Base-by-base conservation (phyloP, 2,113 vertebrate species). In the Balaeniceps rex region DNA sequence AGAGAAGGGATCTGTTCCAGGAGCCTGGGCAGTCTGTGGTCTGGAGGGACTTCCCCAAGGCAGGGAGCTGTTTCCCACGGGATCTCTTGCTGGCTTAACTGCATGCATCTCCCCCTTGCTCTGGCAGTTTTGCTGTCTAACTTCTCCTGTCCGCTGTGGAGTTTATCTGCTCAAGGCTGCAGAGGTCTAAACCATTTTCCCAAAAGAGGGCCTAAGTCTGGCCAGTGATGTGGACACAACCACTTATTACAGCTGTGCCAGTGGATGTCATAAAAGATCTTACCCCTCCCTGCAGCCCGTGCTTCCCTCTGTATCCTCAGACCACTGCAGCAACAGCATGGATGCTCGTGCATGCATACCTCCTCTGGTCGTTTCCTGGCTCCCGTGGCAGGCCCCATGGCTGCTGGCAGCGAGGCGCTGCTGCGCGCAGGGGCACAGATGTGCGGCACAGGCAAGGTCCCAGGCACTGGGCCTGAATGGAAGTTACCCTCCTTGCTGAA, bases 361-460 rank as follows among this genome's bases (percentile, higher is more conserved):
- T 52, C 36, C 46, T 31, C 33, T 4, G 1, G 23, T 4, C 3
- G 4, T 54, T 70, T 71, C 52, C 64, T 5, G 5, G 57, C 52
- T 55, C 15, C 44, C 2, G 2, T 14, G 44, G 18, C 49, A 60
- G 38, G 28, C 22, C 40, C 26, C n/a, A 11, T 0, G 4, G 54
- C 40, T 75, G 58, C 57, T 2, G 3, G 38, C 61, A 68, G 66
- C 2, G 0, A 68, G 28, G 38, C 4, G 11, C 3, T 22, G 68
- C 60, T 26, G 22, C 1, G 0, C 21, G n/a, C 28, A 38, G 38
- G 15, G 33, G 15, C 66, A 49, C 31, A 12, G 0, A 0, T 4
- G 10, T 15, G 19, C 0, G 10, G 60, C 60, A 71, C 57, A 6
- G 11, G 54, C 58, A 31, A 42, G 11, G 60, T 40, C 36, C 26